These are phyloP conservation scores for Thermophis baileyi DNA, from an alignment of 2,113 vertebrate species.

Conservation along the genomic window DNA sequence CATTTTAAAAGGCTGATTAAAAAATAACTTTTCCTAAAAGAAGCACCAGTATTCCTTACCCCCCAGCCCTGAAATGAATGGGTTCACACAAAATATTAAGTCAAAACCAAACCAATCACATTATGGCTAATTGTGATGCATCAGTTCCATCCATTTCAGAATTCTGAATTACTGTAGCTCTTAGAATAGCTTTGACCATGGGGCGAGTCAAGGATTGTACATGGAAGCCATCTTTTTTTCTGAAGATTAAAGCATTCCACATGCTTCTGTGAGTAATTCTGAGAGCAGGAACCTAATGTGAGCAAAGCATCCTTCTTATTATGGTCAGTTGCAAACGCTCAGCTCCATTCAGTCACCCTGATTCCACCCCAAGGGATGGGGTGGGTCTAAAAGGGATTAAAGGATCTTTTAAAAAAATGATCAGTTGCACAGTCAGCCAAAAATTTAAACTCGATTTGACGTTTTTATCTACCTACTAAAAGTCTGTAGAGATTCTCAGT, in stretches of 20 bases:
- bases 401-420: neutral
- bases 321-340: no score
- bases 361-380: no score
- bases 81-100: neutral
- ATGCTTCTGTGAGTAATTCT: neutral
- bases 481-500: no score
- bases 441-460: no score
- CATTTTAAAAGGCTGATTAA: neutral
- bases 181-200: neutral
- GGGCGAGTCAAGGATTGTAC: neutral
- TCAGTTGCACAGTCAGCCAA: neutral
- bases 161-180: neutral
- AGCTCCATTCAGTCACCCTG: no score
- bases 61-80: neutral
- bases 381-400: neutral
- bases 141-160: neutral
- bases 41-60: neutral
- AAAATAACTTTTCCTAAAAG: neutral
- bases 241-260: neutral
- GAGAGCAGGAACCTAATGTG: neutral
- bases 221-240: neutral
- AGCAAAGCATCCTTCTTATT: neutral
- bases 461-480: neutral
- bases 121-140: neutral
- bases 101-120: neutral